Evolutionary conservation across 92 coral and sea anemone species (phyloP).

Genomic region (Anthopleura xanthogrammica): DNA sequence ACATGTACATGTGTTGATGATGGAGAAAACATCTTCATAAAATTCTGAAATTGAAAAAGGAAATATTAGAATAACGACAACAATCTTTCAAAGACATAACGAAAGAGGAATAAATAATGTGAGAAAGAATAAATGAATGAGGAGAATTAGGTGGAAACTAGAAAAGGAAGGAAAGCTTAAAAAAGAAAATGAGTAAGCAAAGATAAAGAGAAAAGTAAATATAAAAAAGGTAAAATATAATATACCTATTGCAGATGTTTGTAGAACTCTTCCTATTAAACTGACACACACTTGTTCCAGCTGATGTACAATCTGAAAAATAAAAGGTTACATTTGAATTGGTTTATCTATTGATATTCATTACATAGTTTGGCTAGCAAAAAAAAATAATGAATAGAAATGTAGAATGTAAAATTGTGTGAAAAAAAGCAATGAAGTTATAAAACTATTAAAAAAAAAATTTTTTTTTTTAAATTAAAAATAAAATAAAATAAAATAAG

Average conservation of each 20-base stretch:
- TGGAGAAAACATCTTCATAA: conserved; percentile 86
- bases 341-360: too few species aligned
- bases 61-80: neutral
- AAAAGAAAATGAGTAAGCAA: too few species aligned
- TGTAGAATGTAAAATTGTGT: too few species aligned
- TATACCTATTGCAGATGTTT: conserved; percentile 79
- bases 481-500: too few species aligned
- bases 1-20: conserved; percentile 87
- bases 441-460: too few species aligned
- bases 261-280: conserved; percentile 80
- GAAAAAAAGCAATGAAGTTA: too few species aligned
- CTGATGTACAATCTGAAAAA: conserved; percentile 69
- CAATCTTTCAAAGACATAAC: neutral
- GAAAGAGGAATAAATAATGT: neutral
- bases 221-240: neutral
- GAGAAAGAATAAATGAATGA: neutral
- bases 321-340: too few species aligned
- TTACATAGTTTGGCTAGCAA: too few species aligned
- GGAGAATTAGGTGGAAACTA: neutral
- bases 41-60: conserved; percentile 52
- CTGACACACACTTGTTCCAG: conserved; percentile 80
- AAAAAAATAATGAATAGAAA: too few species aligned
- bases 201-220: too few species aligned
- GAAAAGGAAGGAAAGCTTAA: too few species aligned
- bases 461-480: too few species aligned